These are phyloP conservation scores for Thalassaphorura encarpata DNA, from an alignment of 1,140 invertebrate genomes.

Conservation along the genomic window DNA sequence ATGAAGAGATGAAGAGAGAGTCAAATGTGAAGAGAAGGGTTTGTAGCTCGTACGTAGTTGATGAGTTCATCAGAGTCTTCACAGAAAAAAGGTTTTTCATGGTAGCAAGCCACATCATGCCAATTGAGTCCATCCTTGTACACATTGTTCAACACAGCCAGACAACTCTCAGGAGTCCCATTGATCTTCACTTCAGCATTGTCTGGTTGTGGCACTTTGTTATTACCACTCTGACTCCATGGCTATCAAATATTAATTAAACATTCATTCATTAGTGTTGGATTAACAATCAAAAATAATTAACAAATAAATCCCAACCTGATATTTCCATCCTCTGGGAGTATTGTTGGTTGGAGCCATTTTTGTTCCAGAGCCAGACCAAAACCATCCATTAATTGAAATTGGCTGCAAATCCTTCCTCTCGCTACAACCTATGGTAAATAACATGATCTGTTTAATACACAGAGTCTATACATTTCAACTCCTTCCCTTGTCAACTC, in stretches of 20 bases:
- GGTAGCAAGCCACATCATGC: constrained; percentile 76
- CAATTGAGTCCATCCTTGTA: constrained; percentile 83
- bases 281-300: constrained; percentile 30
- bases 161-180: constrained; percentile 70
- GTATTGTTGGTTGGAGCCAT: constrained; percentile 63
- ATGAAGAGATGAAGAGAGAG: neutral
- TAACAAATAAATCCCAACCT: constrained; percentile 37
- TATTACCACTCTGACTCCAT: constrained; percentile 81
- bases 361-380: constrained; percentile 80
- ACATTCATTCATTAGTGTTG: neutral
- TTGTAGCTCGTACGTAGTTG: constrained; percentile 57
- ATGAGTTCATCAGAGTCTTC: constrained; percentile 78
- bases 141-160: constrained; percentile 77
- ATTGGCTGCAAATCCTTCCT: constrained; percentile 76
- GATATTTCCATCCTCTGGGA: constrained; percentile 36
- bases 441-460: too few species aligned
- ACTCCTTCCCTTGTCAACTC: too few species aligned
- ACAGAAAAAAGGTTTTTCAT: constrained; percentile 79
- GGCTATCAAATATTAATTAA: constrained; percentile 50
- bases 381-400: constrained; percentile 79
- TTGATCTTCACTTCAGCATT: constrained; percentile 88
- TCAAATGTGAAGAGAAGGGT: constrained; percentile 13
- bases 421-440: constrained; percentile 56
- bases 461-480: too few species aligned
- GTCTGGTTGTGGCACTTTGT: constrained; percentile 73